Conservation (phyloP, 2,113 vertebrate genomes). For the Pollimyrus isidori region DNA sequence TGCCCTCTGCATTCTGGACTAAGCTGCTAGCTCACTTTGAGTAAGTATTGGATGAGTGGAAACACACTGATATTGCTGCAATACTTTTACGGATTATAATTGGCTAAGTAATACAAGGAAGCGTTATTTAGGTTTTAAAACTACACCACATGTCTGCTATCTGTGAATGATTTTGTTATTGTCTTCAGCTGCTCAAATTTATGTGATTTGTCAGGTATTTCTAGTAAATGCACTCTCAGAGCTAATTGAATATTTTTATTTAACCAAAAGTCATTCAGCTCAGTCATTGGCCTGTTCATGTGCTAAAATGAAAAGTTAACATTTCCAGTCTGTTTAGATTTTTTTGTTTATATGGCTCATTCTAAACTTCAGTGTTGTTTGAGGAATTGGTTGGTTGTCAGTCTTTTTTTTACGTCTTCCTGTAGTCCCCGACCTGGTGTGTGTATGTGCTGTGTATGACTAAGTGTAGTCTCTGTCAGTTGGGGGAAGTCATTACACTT, state of each 20-base stretch:
- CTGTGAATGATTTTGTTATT: neutral
- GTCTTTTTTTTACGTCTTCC: neutral
- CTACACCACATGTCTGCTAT: neutral
- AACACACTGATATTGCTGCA: neutral
- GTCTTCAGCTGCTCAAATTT: neutral
- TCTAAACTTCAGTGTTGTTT: neutral
- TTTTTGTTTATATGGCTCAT: neutral
- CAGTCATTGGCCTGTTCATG: neutral
- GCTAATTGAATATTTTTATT: neutral
- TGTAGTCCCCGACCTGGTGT: neutral
- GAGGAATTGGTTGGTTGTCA: neutral
- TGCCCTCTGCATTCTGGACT: neutral
- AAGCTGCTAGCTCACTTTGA: neutral
- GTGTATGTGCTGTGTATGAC: neutral
- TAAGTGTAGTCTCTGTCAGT: slow-evolving; percentile 26
- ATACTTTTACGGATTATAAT: neutral
- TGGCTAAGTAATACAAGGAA: neutral
- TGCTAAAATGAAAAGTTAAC: neutral
- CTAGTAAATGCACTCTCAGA: neutral
- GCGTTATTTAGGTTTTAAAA: neutral
- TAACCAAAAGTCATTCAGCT: neutral
- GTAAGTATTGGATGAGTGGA: neutral
- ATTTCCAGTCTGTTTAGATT: neutral
- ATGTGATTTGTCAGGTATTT: neutral
- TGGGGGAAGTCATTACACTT: slow-evolving; percentile 48